A percentile compares a stretch with the other conserved stretches of the same genome.
These are phyloP conservation scores for Ennomos erosarius DNA, from an alignment of 2,888 invertebrate genomes.

Conservation along the genomic window DNA sequence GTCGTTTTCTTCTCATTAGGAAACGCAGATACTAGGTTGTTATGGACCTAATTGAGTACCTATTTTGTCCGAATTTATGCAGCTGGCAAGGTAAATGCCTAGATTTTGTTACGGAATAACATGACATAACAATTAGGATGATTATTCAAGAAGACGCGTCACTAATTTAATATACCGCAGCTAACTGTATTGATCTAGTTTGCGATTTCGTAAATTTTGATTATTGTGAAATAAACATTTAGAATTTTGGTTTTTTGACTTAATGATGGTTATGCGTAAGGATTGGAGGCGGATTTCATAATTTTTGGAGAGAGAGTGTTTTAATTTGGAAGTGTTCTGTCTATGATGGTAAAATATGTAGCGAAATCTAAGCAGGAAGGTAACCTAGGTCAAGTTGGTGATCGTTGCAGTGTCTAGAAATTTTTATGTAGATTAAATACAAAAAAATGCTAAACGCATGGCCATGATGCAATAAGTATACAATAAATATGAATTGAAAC, in stretches of 20 bases:
- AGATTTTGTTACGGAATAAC: neutral
- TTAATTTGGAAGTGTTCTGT: neutral
- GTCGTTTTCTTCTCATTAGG: too few relatives aligned
- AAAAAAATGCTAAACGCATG: too few relatives aligned
- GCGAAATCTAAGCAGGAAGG: neutral
- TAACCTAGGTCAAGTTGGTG: too few relatives aligned
- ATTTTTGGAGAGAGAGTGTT: conserved; percentile 19
- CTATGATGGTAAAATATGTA: neutral
- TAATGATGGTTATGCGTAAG: conserved; percentile 20
- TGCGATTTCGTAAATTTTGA: conserved; percentile 29
- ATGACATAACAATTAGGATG: conserved; percentile 6
- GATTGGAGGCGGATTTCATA: conserved; percentile 23
- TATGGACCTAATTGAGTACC: too few relatives aligned
- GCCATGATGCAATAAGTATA: too few relatives aligned
- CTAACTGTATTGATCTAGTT: conserved; percentile 36
- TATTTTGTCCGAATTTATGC: neutral
- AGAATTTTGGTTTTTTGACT: conserved; percentile 34
- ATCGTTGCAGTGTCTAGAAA: too few relatives aligned
- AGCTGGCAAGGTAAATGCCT: neutral
- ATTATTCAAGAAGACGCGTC: conserved; percentile 23
- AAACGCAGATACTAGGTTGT: too few relatives aligned
- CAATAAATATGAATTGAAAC: too few relatives aligned
- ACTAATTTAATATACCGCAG: conserved; percentile 26
- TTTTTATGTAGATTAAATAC: too few relatives aligned
- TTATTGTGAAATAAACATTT: conserved; percentile 20